Evolutionary conservation across 2,888 invertebrate genomes (phyloP).

Genomic region (Monoplex corrugatus): DNA sequence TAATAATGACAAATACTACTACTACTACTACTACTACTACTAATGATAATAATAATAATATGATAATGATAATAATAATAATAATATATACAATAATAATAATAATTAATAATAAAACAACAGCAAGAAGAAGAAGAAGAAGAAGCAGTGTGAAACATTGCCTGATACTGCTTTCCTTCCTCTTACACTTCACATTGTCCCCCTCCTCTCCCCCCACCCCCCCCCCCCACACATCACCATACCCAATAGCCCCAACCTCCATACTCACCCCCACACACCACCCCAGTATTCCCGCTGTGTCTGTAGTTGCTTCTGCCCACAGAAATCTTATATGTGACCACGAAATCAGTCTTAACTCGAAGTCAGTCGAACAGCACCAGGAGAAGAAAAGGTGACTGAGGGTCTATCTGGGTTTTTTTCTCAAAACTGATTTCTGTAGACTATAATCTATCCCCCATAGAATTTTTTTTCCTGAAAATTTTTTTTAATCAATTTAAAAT

Average conservation of each 20-base stretch:
- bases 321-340: too few relatives aligned
- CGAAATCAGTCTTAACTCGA: too few relatives aligned
- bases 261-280: slow-evolving; percentile 59
- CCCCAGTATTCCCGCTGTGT: slow-evolving; percentile 65
- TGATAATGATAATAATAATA: neutral
- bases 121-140: neutral
- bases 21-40: too few relatives aligned
- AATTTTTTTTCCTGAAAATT: too few relatives aligned
- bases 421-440: too few relatives aligned
- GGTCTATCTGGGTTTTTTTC: too few relatives aligned
- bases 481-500: too few relatives aligned
- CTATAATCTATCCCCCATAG: too few relatives aligned
- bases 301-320: slow-evolving; percentile 66
- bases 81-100: neutral
- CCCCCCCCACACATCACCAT: neutral
- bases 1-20: neutral
- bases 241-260: neutral
- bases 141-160: neutral
- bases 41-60: neutral
- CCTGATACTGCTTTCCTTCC: neutral
- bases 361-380: too few relatives aligned
- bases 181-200: neutral
- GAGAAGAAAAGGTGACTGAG: too few relatives aligned
- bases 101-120: neutral
- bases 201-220: neutral